Conservation (phyloP, 2,888 invertebrate genomes). For the Encarsia formosa region DNA sequence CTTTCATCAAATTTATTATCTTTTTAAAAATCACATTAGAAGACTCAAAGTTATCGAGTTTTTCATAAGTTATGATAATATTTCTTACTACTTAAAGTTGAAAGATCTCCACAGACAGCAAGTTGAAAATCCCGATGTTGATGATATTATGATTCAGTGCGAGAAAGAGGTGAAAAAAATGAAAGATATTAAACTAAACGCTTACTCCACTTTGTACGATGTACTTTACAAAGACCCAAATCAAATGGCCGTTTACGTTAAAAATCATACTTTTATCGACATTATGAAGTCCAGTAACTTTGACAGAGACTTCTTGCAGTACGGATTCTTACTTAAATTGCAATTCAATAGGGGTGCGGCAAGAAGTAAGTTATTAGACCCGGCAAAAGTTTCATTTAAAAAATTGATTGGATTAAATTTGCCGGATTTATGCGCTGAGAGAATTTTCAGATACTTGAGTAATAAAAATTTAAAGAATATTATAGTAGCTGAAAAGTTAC, state of each 20-base stretch:
- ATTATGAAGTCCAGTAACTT: conserved; percentile 5
- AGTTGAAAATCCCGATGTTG: not conserved
- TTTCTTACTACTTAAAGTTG: not conserved
- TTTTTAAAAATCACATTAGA: conserved; percentile 6
- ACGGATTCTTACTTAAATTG: conserved; percentile 9
- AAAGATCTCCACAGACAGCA: not conserved
- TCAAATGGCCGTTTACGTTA: conserved; percentile 10
- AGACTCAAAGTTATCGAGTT: conserved; percentile 1
- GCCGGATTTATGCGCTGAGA: conserved; percentile 14
- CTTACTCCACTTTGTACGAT: conserved; percentile 10
- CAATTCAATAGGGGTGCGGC: conserved; percentile 12
- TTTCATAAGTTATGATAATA: conserved; percentile 2
- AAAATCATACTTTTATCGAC: conserved; percentile 5
- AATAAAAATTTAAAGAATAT: conserved; percentile 8
- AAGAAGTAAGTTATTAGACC: conserved; percentile 6
- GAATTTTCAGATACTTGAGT: conserved; percentile 11
- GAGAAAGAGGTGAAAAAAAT: conserved; percentile 9
- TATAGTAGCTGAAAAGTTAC: conserved; percentile 9
- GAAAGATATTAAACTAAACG: conserved; percentile 4
- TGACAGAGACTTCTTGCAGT: conserved; percentile 9
- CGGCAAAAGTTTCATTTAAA: conserved; percentile 5
- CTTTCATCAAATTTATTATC: conserved; percentile 7
- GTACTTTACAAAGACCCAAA: conserved; percentile 14
- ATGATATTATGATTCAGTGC: conserved; percentile 2
- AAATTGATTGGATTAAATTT: not conserved